Evolutionary conservation across 2,797 vertebrate genomes (phyloP), one percentile per base, ranked within the genome.

Genomic region (Tympanoctomys barrerae): DNA sequence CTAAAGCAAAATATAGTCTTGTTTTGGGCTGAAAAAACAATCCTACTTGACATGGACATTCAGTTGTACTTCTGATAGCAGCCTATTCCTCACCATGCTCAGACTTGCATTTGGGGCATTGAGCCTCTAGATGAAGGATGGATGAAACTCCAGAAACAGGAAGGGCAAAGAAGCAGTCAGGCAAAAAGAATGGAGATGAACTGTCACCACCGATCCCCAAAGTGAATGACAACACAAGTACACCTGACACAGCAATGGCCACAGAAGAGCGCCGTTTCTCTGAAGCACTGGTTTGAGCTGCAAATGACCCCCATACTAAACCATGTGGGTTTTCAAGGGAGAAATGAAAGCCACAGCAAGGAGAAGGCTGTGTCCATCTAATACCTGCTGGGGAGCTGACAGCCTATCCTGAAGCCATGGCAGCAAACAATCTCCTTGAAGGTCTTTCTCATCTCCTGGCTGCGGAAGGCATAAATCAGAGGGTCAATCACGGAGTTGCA

Each of bases 381-480:
- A 94, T 97, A 98, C 8, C 98, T 98, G 87, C 97, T 93, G 22
- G 96, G 96, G 66, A 98, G 91, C 62, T 97, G 94, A 92, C 98
- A 98, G 71, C 90, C 21, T 70, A 86, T 79, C 91, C 98, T 97
- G 86, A 98, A 91, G 59, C 94, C 98, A 31, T 96, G 98, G 90
- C 98, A 99, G 92, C 98, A 99, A 84, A 99, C 96, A 22, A 99
- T 98, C 95, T 99, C 98, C 92, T 98, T 99, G 92, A 99, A 99
- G 9, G 98, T 99, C 96, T 98, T 99, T 82, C 98, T 97, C 98
- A 99, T 99, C 98, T 99, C 98, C 54, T 98, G 98, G 91, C 98
- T 99, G 83, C 99, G 98, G 95, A 99, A 99, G 78, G 99, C 99
- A 0, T 99, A 99, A 78, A 99, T 99, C 95, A 99, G 97, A 59